Base-by-base conservation (phyloP, 2,888 invertebrate genomes). In the Thyatira batis region DNA sequence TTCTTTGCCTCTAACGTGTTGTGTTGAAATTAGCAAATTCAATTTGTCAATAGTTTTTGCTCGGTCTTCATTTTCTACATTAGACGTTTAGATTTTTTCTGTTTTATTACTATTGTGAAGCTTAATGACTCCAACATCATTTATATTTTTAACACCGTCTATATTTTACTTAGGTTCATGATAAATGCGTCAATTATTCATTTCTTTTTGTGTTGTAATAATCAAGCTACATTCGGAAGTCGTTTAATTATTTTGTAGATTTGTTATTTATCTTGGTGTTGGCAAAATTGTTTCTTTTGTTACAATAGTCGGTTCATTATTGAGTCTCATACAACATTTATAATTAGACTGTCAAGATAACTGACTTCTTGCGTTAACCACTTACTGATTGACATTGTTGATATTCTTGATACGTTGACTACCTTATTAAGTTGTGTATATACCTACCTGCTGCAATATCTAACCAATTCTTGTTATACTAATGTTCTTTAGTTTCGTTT, bases 31-130 rank as follows among this genome's bases (percentile, higher is more conserved):
- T 82, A 80, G 73, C 72, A 68, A 65, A 78, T 80, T 83, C 78
- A 84, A 86, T 89, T 88, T 85, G 79, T 89, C 84, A 82, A 71
- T 67, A 71, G 73, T 88, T 87, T 88, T 89, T 87, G 80, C 76
- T 65, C 62, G 62, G 61, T 78, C 73, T 68, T 65, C 67, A 69
- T 80, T 78, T 73, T 78, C 65, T 75, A 63, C 65, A 68, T 69
- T 65, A 65, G 65, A 67, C 60, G 63, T 57, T 57, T 57, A 54
- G 57, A 65, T 67, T 76, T 80, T 76, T 70, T 82, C 67, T 77
- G 71, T 80, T 84, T 82, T 84, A 81, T 78, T 77, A 69, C 71
- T 61, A 59, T 65, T 64, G 64, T 68, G 65, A 58, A 62, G 69
- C 71, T 64, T 85, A 87, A 88, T 88, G 79, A 78, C 76, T 69